Conservation (phyloP, 2,113 vertebrate species). For the Eretmochelys imbricata region DNA sequence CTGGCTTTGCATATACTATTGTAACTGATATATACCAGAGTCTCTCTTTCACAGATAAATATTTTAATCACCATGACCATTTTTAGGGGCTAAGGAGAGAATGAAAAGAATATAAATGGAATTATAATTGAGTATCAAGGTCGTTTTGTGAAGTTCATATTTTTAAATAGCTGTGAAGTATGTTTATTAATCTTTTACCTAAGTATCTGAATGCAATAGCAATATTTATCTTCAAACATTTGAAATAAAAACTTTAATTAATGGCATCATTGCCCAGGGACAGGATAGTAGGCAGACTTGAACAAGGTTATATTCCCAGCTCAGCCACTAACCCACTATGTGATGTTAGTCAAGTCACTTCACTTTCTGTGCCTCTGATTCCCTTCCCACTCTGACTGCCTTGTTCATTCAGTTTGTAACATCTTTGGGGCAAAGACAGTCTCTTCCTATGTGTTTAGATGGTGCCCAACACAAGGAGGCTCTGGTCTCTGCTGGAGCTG, state of each 20-base stretch:
- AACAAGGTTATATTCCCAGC: accelerated
- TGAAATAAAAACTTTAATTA: not conserved
- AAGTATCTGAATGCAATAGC: not conserved
- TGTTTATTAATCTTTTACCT: not conserved
- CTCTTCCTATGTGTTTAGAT: not conserved
- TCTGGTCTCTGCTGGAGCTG: not conserved
- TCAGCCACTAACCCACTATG: not conserved
- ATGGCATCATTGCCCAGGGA: not conserved
- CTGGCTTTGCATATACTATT: not conserved
- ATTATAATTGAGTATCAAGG: not conserved
- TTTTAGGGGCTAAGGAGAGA: not conserved
- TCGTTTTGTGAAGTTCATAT: not conserved
- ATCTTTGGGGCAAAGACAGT: not conserved
- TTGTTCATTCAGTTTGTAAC: not conserved
- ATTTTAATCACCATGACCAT: not conserved
- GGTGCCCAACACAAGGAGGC: not conserved
- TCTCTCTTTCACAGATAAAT: accelerated
- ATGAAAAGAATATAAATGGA: not conserved
- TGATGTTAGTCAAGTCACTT: not conserved
- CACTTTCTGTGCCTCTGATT: not conserved
- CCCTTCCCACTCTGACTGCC: not conserved
- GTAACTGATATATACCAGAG: not conserved
- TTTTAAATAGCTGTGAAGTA: not conserved
- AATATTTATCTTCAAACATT: not conserved
- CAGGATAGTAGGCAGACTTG: not conserved